phyloP scores from a whole-genome alignment of 2,113 vertebrate species.

The Cettia cetti region DNA sequence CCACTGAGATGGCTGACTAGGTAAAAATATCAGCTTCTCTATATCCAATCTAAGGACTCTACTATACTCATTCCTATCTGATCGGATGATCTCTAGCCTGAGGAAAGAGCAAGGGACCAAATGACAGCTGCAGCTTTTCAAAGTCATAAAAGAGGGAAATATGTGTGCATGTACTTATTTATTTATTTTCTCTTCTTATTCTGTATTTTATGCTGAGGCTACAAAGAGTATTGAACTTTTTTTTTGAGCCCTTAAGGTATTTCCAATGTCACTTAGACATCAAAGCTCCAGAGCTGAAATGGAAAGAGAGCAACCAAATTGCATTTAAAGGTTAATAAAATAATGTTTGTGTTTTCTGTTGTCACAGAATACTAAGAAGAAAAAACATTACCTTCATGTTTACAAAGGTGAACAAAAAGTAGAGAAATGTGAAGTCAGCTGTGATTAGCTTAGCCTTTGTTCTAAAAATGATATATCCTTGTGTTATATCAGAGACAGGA shows the following conservation, averaged over 20 bases:
- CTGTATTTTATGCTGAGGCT: slow-evolving; percentile 15
- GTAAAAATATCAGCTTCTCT: slow-evolving; percentile 17
- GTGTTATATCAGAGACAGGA: not conserved
- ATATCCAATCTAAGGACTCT: not conserved
- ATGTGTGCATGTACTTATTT: slow-evolving; percentile 8
- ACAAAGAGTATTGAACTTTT: slow-evolving; percentile 19
- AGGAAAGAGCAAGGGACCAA: not conserved
- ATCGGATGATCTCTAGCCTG: not conserved
- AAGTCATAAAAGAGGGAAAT: slow-evolving; percentile 45
- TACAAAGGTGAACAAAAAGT: slow-evolving; percentile 27
- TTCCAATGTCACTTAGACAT: slow-evolving; percentile 52
- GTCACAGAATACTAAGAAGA: slow-evolving; percentile 52
- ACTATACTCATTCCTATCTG: not conserved
- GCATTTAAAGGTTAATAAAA: slow-evolving; percentile 56
- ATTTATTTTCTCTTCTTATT: slow-evolving; percentile 4
- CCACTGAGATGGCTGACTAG: not conserved
- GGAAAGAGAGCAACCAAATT: slow-evolving; percentile 28
- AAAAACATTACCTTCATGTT: slow-evolving; percentile 45
- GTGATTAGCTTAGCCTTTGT: slow-evolving; percentile 26
- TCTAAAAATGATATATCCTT: slow-evolving; percentile 25
- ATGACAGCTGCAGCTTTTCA: slow-evolving; percentile 46
- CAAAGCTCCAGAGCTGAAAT: slow-evolving; percentile 52
- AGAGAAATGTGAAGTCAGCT: slow-evolving; percentile 35
- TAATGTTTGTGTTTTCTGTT: slow-evolving; percentile 48
- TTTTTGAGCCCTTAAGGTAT: slow-evolving; percentile 47